These are phyloP conservation scores for Percopsis transmontana DNA, from an alignment of 2,113 vertebrate genomes.

Conservation along the genomic window DNA sequence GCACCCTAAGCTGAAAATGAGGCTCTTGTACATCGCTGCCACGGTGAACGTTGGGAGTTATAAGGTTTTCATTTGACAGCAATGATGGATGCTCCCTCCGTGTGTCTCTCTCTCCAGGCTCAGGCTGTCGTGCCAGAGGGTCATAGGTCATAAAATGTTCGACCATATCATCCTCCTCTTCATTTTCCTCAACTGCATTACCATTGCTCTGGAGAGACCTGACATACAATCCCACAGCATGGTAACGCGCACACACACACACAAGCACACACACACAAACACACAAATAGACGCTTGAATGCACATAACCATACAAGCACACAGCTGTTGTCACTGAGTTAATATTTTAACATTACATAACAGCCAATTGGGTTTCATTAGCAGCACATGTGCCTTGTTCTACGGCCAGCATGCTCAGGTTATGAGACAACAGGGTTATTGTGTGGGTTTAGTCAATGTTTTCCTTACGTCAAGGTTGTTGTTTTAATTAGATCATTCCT, in stretches of 20 bases:
- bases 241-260: constrained; percentile 54
- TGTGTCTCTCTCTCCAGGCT: constrained; percentile 75
- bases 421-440: no score
- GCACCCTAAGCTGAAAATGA: no score
- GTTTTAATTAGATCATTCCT: no score
- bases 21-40: no score
- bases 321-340: constrained; percentile 1
- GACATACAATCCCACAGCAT: constrained; percentile 91
- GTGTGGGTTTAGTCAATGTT: no score
- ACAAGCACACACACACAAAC: background rate
- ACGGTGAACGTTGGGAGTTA: no score
- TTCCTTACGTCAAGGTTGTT: no score
- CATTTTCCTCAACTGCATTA: constrained; percentile 98
- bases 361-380: background rate
- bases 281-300: background rate
- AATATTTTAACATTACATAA: background rate
- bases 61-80: no score
- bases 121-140: constrained; percentile 86
- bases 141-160: constrained; percentile 95
- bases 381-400: no score
- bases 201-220: constrained; percentile 93
- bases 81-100: background rate
- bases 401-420: no score
- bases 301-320: background rate
- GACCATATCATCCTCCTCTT: constrained; percentile 93